Conservation (phyloP, 2,113 vertebrate genomes). For the Odobenus rosmarus region DNA sequence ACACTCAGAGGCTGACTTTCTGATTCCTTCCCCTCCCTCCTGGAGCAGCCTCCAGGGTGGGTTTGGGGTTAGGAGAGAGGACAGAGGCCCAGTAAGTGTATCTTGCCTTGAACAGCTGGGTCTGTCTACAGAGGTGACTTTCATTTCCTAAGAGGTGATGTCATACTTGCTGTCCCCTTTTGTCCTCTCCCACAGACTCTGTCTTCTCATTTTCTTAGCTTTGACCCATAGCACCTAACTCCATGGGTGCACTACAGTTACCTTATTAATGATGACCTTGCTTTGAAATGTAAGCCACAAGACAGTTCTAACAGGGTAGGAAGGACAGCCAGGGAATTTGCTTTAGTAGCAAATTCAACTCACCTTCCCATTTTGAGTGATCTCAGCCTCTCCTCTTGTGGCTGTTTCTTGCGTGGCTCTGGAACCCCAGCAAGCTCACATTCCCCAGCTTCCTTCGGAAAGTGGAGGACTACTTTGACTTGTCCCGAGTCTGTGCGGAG, state of each 20-base stretch:
- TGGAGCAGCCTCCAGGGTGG: not conserved
- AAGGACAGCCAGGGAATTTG: not conserved
- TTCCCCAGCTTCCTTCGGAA: not conserved
- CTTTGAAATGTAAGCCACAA: not conserved
- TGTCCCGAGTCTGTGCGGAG: not conserved
- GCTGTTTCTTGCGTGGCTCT: not conserved
- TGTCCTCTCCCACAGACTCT: not conserved
- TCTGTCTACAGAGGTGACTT: not conserved
- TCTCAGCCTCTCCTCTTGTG: not conserved
- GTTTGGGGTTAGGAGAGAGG: not conserved
- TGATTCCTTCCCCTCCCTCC: rapidly evolving
- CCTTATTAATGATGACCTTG: not conserved
- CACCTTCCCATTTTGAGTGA: not conserved
- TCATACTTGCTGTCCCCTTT: not conserved
- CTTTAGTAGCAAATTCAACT: not conserved
- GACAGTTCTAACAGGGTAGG: not conserved
- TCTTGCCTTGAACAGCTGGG: not conserved
- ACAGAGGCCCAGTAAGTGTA: not conserved
- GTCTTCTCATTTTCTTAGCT: not conserved
- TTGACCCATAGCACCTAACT: not conserved
- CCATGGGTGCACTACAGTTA: not conserved
- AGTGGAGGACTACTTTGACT: not conserved
- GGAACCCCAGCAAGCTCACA: not conserved
- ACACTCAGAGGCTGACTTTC: not conserved
- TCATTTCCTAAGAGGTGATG: not conserved